Percentiles rank a stretch among this genome's conserved stretches.
Conservation (phyloP, 2,888 invertebrate genomes). For the Epinotia bilunana region DNA sequence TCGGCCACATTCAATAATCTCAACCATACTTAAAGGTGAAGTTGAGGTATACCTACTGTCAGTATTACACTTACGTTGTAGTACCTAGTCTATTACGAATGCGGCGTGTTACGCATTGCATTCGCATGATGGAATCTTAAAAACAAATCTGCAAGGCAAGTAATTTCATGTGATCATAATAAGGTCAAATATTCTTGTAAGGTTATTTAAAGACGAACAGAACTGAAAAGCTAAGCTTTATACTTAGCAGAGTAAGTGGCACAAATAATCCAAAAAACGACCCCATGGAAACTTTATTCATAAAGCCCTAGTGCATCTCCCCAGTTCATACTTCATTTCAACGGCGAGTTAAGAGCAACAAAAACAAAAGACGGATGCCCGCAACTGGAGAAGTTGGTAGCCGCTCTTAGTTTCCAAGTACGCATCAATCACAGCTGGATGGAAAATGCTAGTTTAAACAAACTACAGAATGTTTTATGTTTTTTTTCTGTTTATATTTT, state of each 20-base stretch:
- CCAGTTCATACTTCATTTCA: constrained; percentile 30
- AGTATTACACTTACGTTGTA: too few species aligned
- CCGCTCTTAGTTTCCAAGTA: constrained; percentile 11
- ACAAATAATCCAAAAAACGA: not conserved
- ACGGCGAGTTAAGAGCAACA: constrained; percentile 28
- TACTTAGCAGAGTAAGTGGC: not conserved
- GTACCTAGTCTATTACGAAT: too few species aligned
- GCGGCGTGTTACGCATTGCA: too few species aligned
- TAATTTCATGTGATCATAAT: too few species aligned
- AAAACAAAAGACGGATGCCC: constrained; percentile 32
- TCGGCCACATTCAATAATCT: too few species aligned
- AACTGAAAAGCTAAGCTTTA: not conserved
- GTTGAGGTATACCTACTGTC: too few species aligned
- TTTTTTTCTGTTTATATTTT: not conserved
- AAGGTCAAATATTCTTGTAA: not conserved
- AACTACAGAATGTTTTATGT: not conserved
- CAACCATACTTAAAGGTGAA: too few species aligned
- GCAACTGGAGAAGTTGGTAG: constrained; percentile 23
- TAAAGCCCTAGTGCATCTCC: constrained; percentile 23
- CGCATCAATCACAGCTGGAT: constrained; percentile 25
- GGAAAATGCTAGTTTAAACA: constrained; percentile 25
- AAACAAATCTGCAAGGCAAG: too few species aligned
- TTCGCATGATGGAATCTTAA: too few species aligned
- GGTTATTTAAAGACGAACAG: not conserved
- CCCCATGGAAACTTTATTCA: constrained; percentile 28